Evolutionary conservation across 1,140 invertebrate genomes (phyloP), one percentile per base, ranked within the genome.

Genomic region (Thaumetopoea pityocampa): DNA sequence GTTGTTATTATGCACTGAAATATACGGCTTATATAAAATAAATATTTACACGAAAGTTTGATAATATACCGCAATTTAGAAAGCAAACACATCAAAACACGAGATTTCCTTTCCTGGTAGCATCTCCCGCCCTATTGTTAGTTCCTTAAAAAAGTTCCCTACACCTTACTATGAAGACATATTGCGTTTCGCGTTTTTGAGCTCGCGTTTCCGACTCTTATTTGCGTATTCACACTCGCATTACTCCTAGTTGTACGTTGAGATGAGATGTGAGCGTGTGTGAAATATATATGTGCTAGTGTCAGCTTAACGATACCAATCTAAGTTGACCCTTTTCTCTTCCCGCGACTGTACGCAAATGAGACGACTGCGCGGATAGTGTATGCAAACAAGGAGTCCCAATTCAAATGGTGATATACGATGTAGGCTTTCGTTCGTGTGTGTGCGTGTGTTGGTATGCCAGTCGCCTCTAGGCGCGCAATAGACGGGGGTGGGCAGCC

Each of bases 181-280:
- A 83, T 83, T 80, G 70, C 76, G 72, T 79, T 83, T 76, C 74
- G 71, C 72, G 76, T 80, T 80, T 82, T 80, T 80, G 73, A 80
- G 76, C 67, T 79, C 69, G 70, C 79, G 70, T 74, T 76, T 67
- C 74, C 72, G 63, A 67, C 62, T 57, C 67, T 67, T 83, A 81
- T 81, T 81, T 83, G 78, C 77, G 74, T 83, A 81, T 83, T 80
- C 76, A 80, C 78, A 78, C 70, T 79, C 71, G 66, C 70, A 78
- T 78, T 82, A 82, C 72, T 73, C 48, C 61, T 67, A 65, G 66
- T 69, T 64, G 61, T 79, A 69, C 47, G 57, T 70, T 55, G 61
- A 78, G 73, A 82, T 78, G 76, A 77, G 69, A 78, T 74, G 53
- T 64, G 64, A 54, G 44, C 59, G 10, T 68, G 69, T 82, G 65